Evolutionary conservation across 2,113 vertebrate species (phyloP).

Genomic region (Phylloscopus trochiloides): DNA sequence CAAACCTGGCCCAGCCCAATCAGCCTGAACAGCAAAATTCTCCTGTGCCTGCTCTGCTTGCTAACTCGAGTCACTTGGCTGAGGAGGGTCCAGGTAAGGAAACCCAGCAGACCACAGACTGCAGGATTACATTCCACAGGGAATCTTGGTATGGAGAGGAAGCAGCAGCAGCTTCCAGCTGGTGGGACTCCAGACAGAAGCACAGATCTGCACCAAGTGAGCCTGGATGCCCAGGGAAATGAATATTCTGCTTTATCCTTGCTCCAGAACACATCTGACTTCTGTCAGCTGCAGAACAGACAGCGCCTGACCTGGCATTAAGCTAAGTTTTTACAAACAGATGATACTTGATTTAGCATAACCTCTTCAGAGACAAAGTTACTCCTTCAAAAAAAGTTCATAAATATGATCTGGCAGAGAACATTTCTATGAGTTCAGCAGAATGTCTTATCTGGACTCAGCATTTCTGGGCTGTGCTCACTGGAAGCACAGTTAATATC

Average conservation of each 20-base stretch:
- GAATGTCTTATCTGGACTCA: background rate
- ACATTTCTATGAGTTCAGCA: background rate
- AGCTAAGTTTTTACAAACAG: background rate
- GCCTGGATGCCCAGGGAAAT: background rate
- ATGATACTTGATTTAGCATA: background rate
- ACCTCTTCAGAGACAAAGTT: background rate
- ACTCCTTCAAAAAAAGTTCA: background rate
- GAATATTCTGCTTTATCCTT: background rate
- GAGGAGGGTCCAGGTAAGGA: background rate
- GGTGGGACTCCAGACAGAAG: background rate
- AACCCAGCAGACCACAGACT: background rate
- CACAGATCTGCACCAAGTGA: background rate
- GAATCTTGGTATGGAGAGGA: background rate
- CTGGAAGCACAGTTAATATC: background rate
- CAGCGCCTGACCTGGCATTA: background rate
- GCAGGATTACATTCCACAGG: background rate
- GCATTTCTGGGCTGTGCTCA: background rate
- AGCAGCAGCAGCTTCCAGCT: background rate
- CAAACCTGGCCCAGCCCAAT: background rate
- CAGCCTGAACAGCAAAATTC: background rate
- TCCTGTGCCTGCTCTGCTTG: background rate
- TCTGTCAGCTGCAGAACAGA: background rate
- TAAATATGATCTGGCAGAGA: slow-evolving; percentile 14
- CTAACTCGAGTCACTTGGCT: background rate
- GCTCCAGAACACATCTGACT: background rate